These are phyloP conservation scores for Volucella zonaria DNA, from an alignment of 2,888 invertebrate genomes.

Conservation along the genomic window DNA sequence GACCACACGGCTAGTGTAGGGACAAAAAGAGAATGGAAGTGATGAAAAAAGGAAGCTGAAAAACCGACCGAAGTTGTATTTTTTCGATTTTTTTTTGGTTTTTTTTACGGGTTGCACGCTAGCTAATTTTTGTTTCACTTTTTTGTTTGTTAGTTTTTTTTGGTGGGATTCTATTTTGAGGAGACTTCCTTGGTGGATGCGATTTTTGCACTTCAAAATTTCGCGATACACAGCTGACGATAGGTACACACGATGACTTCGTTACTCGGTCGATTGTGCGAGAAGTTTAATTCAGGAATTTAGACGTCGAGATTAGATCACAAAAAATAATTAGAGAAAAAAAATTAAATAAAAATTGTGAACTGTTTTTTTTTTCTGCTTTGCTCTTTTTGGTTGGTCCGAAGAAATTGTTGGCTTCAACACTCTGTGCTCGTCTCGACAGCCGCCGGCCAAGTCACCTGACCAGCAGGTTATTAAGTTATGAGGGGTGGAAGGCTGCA, in stretches of 20 bases:
- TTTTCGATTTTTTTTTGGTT: too few species aligned
- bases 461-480: too few species aligned
- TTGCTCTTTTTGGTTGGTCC: slow-evolving; percentile 16
- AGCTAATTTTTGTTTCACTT: slow-evolving; percentile 36
- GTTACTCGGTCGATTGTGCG: slow-evolving; percentile 2
- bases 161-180: slow-evolving; percentile 16
- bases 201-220: slow-evolving; percentile 30
- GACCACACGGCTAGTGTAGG: slow-evolving; percentile 28
- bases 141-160: slow-evolving; percentile 30
- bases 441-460: slow-evolving; percentile 63
- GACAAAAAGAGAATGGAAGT: slow-evolving; percentile 44
- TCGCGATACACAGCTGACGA: slow-evolving; percentile 38
- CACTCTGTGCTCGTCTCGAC: slow-evolving; percentile 59
- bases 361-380: slow-evolving; percentile 14
- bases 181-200: slow-evolving; percentile 2
- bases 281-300: slow-evolving; percentile 42
- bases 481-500: too few species aligned
- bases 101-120: slow-evolving; percentile 45
- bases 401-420: slow-evolving; percentile 39
- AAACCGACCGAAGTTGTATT: slow-evolving; percentile 45
- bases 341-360: slow-evolving; percentile 3
- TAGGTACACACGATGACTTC: slow-evolving; percentile 18
- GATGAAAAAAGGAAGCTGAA: slow-evolving; percentile 67
- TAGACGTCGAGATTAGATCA: too few species aligned
- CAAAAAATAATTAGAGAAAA: not conserved